Base-by-base conservation (phyloP, 1,140 invertebrate genomes). In the Drosophila auraria region DNA sequence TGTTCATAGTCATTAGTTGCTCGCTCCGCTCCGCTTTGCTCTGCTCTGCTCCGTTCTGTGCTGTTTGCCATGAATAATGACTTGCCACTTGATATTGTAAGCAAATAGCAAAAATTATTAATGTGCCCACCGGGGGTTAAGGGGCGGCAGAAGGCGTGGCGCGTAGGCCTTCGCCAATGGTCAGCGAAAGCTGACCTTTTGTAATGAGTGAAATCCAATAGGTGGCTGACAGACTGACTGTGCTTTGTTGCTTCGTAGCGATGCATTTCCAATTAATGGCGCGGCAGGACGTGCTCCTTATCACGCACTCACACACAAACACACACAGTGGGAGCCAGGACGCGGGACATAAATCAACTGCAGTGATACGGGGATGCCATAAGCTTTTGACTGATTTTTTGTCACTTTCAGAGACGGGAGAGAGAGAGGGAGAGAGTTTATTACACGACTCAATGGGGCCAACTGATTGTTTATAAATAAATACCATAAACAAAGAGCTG, bases 101-200 rank as follows among this genome's bases (percentile, higher is more conserved):
- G 83, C 84, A 89, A 87, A 89, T 89, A 87, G 78, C 77, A 80
- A 83, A 87, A 87, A 87, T 87, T 87, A 89, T 87, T 89, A 83
- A 87, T 89, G 84, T 63, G 69, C 60, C 50, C 38, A 25, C 23
- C n/a, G 49, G 33, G 72, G 45, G 57, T 33, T 20, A 45, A 12
- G 17, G 9, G 54, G 44, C 20, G 47, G 27, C 8, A 9, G 17
- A 30, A 58, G 62, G 76, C 44, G 58, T 51, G 59, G 38, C 44
- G 7, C 2, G 23, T 42, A 36, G 49, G 72, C 78, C 49, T 54
- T 38, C 9, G 30, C 40, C 36, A 65, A 86, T 81, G 82, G 68
- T 82, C 68, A 49, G 15, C 15, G 15, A 20, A 36, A 44, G 12
- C 27, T 9, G 63, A 45, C 15, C 42, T 14, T 20, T 1, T 8